A percentile compares a stretch with the other conserved stretches of the same genome.
phyloP scores from a whole-genome alignment of 1,140 invertebrate species.

The Liolophura sinensis region DNA sequence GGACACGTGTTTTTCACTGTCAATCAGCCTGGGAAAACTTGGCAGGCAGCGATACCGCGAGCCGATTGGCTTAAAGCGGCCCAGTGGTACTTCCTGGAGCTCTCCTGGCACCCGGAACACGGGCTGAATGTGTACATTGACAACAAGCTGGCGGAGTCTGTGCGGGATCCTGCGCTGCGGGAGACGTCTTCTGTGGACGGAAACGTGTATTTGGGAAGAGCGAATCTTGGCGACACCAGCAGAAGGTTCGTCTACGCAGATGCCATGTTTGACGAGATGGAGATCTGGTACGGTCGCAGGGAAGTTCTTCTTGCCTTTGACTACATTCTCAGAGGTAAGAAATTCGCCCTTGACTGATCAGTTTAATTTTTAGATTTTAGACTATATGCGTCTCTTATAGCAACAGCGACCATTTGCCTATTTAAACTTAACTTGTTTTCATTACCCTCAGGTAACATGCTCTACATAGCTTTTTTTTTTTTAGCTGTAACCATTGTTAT shows the following conservation, averaged over 20 bases:
- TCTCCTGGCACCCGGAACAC: conserved; percentile 49
- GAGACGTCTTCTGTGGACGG: conserved; percentile 15
- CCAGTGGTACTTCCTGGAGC: conserved; percentile 53
- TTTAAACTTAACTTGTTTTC: too few relatives aligned
- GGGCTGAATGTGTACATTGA: conserved; percentile 53
- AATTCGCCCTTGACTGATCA: not conserved
- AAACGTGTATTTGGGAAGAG: conserved; percentile 39
- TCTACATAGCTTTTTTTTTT: too few relatives aligned
- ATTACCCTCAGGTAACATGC: too few relatives aligned
- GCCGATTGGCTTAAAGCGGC: conserved; percentile 18
- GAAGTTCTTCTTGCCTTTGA: conserved; percentile 51
- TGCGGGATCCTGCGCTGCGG: conserved; percentile 10
- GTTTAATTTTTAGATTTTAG: too few relatives aligned
- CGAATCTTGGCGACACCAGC: conserved; percentile 35
- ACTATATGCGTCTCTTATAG: too few relatives aligned
- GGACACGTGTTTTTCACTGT: conserved; percentile 38
- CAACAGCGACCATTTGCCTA: too few relatives aligned
- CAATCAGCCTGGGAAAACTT: conserved; percentile 26
- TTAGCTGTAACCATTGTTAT: too few relatives aligned
- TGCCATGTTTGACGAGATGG: conserved; percentile 50
- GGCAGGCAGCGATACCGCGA: conserved; percentile 26
- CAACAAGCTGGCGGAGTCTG: conserved; percentile 24
- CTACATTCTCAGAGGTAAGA: conserved; percentile 51
- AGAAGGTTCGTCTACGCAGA: conserved; percentile 19
- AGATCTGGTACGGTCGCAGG: conserved; percentile 50